These are phyloP conservation scores for Chloroceryle amazona DNA, from an alignment of 2,797 vertebrate genomes.

Conservation along the genomic window DNA sequence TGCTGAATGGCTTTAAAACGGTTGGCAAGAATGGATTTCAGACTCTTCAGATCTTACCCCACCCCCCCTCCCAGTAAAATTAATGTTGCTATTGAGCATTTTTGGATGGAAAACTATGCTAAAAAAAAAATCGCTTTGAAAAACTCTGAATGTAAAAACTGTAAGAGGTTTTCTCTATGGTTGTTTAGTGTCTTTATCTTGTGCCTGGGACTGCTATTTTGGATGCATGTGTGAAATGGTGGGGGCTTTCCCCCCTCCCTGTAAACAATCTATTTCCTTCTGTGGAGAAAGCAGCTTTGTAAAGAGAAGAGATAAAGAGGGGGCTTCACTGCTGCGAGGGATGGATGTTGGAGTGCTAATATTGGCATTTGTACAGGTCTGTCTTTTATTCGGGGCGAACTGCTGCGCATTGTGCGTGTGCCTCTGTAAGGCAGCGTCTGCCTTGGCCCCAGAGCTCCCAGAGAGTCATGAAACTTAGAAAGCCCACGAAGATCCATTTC, in stretches of 20 bases:
- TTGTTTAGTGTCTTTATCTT: background rate
- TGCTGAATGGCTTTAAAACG: background rate
- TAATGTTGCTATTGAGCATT: background rate
- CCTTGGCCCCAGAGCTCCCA: constrained; percentile 42
- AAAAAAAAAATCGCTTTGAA: background rate
- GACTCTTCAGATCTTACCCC: background rate
- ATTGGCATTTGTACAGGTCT: constrained; percentile 52
- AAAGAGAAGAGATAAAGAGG: background rate
- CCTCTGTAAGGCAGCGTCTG: constrained; percentile 49
- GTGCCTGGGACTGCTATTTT: background rate
- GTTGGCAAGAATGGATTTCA: background rate
- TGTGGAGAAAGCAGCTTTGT: constrained; percentile 42
- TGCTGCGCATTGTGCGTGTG: constrained; percentile 22
- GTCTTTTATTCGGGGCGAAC: constrained; percentile 48
- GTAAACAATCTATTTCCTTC: constrained; percentile 59
- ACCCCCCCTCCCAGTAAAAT: background rate
- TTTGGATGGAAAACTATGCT: background rate
- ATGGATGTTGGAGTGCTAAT: constrained; percentile 54
- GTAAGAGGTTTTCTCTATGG: background rate
- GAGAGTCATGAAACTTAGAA: constrained; percentile 12
- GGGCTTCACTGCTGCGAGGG: background rate
- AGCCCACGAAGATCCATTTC: background rate
- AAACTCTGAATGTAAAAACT: background rate
- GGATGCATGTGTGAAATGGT: background rate
- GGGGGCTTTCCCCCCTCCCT: background rate